Evolutionary conservation across 2,113 vertebrate species (phyloP), one percentile per base, ranked within the genome.

Genomic region (Poecile atricapillus): DNA sequence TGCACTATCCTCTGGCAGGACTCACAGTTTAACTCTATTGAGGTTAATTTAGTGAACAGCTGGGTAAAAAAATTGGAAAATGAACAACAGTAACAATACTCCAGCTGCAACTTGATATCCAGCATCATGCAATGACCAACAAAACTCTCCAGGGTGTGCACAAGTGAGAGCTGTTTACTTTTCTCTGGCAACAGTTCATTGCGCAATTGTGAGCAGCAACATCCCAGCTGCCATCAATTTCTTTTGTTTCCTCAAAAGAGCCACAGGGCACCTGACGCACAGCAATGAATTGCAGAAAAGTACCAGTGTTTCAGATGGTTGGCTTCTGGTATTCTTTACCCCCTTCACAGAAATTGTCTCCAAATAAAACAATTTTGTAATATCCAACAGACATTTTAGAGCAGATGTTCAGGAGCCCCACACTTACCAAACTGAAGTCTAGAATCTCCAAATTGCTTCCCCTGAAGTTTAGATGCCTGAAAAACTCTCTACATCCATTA

Each of bases 91-190:
- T n/a, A 86, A 69, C 28, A 49, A 60, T 41, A 69, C 22, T 74
- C 37, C 68, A 71, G 49, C 62, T 85, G 63, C 44, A 73, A 24
- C 31, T 23, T 15, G 22, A 1, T 41, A 71, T 9, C 27, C 22
- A 83, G 50, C 27, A 49, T 44, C 77, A 55, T 3, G 2, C 64
- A 81, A 28, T 10, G 46, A 86, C 64, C 50, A 83, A 47, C 37
- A 67, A 46, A 59, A 43, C 59, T 41, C 87, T 65, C 43, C 15
- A 30, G 30, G 28, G 33, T 18, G n/a, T 1, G 1, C 0, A 3
- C 31, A 41, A 50, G 44, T 1, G 2, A 73, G 46, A 76, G n/a
- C 24, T 41, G 55, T 24, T 39, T 43, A 43, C 27, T 55, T 52
- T 35, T 50, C 53, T 24, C 37, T 6, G 24, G 58, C 52, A 84